Percentiles rank a stretch among this genome's conserved stretches.
Conservation (phyloP, 2,797 vertebrate species). For the Benthosema pterotum region DNA sequence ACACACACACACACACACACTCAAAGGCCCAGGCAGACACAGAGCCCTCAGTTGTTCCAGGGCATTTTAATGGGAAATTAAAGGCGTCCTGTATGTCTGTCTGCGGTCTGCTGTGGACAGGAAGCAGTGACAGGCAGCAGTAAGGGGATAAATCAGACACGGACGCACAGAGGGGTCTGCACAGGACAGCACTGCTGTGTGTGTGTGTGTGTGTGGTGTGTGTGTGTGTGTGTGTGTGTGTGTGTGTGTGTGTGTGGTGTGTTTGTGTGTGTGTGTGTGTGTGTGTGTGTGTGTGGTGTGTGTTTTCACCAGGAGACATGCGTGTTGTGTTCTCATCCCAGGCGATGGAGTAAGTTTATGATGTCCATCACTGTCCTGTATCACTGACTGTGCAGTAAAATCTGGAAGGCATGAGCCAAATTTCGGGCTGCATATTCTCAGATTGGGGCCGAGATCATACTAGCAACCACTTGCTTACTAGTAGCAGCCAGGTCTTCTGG, state of each 20-base stretch:
- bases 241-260: slow-evolving; percentile 18
- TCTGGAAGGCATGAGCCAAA: too few relatives aligned
- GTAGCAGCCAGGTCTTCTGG: too few relatives aligned
- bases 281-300: slow-evolving; percentile 8
- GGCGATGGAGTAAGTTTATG: too few relatives aligned
- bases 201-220: slow-evolving; percentile 14
- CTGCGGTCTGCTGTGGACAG: slow-evolving; percentile 60
- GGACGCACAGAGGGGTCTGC: slow-evolving; percentile 41
- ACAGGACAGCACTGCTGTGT: slow-evolving; percentile 46
- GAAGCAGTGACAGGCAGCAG: slow-evolving; percentile 33
- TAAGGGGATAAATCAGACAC: slow-evolving; percentile 70
- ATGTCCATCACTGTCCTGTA: too few relatives aligned
- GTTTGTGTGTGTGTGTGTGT: slow-evolving; percentile 13
- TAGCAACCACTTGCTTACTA: too few relatives aligned
- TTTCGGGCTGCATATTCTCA: too few relatives aligned
- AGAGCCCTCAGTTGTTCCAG: slow-evolving; percentile 64
- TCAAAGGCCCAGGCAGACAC: not conserved
- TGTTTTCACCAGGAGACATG: not conserved
- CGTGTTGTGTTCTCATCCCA: not conserved
- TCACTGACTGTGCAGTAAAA: too few relatives aligned
- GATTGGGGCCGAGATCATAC: too few relatives aligned
- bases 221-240: slow-evolving; percentile 2
- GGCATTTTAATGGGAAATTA: slow-evolving; percentile 79
- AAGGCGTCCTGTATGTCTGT: slow-evolving; percentile 65
- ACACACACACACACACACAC: not conserved